Conservation (phyloP, 2,888 invertebrate genomes). For the Diarsia brunnea region DNA sequence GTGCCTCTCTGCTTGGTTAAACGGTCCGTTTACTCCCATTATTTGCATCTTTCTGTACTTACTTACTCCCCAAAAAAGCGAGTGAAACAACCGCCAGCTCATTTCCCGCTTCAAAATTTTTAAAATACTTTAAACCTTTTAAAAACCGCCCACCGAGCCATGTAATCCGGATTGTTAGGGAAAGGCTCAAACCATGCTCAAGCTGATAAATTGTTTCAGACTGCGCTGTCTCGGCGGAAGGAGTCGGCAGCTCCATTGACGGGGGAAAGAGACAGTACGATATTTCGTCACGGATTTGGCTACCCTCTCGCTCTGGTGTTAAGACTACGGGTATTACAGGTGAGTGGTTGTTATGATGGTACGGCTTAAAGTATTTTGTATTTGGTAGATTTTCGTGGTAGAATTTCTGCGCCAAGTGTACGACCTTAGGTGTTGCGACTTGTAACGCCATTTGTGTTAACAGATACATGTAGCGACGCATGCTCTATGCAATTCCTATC, state of each 20-base stretch:
- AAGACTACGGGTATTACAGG: conserved; percentile 91
- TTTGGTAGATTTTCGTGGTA: not conserved
- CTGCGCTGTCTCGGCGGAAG: conserved; percentile 88
- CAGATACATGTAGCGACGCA: not conserved
- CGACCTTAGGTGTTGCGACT: not conserved
- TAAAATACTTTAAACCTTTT: conserved; percentile 11
- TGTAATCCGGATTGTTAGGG: conserved; percentile 28
- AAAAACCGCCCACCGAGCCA: conserved; percentile 1
- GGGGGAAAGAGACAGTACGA: conserved; percentile 82
- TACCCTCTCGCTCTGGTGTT: conserved; percentile 91
- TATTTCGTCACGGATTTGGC: conserved; percentile 84
- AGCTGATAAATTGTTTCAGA: conserved; percentile 81
- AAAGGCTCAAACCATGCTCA: conserved; percentile 33
- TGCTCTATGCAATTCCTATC: not conserved
- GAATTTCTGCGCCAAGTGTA: not conserved
- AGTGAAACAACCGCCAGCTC: not conserved
- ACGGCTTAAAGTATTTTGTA: conserved; percentile 1
- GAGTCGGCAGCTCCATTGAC: conserved; percentile 90
- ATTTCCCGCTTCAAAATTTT: not conserved
- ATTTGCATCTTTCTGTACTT: not conserved
- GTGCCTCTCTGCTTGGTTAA: not conserved
- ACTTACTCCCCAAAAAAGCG: not conserved
- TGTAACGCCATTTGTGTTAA: not conserved
- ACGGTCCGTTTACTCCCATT: not conserved
- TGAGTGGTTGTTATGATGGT: conserved; percentile 63